Conservation (phyloP, 2,113 vertebrate genomes). For the Malurus alboscapulatus region DNA sequence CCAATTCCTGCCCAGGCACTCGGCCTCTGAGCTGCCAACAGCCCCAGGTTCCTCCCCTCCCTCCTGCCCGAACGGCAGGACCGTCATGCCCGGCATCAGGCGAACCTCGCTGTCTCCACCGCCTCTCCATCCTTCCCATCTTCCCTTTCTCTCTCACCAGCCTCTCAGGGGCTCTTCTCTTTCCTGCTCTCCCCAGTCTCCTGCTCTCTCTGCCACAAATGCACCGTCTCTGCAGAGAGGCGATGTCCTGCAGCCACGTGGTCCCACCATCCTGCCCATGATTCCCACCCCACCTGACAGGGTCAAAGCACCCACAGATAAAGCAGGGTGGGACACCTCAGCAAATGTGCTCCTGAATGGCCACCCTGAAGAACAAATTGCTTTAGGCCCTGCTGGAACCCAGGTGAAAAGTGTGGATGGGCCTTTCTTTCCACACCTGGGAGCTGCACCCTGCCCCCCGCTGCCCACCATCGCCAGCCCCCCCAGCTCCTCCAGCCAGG, state of each 20-base stretch:
- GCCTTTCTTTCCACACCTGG: constrained; percentile 67
- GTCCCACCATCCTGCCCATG: constrained; percentile 76
- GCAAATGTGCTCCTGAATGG: constrained; percentile 57
- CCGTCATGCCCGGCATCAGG: constrained; percentile 72
- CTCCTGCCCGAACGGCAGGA: constrained; percentile 73
- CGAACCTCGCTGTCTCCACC: constrained; percentile 81
- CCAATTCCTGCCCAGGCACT: constrained; percentile 75
- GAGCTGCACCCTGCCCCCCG: constrained; percentile 69
- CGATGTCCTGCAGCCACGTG: constrained; percentile 66
- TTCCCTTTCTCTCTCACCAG: constrained; percentile 35
- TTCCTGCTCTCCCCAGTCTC: constrained; percentile 71
- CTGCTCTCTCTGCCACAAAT: constrained; percentile 69
- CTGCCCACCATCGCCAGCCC: constrained; percentile 34
- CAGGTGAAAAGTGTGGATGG: constrained; percentile 53
- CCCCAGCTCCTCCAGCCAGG: constrained; percentile 47
- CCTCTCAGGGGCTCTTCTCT: constrained; percentile 70
- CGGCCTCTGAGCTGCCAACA: constrained; percentile 80
- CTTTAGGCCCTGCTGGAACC: constrained; percentile 50
- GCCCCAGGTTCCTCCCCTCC: constrained; percentile 79
- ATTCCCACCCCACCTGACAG: constrained; percentile 71
- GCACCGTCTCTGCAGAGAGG: constrained; percentile 70
- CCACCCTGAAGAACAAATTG: constrained; percentile 61
- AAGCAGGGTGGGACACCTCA: constrained; percentile 48
- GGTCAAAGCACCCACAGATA: constrained; percentile 70
- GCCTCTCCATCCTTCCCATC: constrained; percentile 76